Conservation (phyloP, 2,113 vertebrate species). For the Dolichotis patagonum region DNA sequence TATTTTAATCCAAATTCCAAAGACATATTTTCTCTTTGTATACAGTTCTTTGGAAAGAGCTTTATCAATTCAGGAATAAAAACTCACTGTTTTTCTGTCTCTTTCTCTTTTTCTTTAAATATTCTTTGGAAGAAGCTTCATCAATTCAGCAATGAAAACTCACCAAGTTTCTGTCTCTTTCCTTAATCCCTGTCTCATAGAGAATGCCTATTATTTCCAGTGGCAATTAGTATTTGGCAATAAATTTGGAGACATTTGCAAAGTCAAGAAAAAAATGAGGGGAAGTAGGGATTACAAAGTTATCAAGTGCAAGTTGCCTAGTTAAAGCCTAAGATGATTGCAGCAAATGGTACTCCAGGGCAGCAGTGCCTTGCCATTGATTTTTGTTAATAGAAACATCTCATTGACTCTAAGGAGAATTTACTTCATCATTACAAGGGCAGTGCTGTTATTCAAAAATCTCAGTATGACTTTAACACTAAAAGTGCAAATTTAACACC, state of each 20-base stretch:
- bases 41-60: not conserved
- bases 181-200: not conserved
- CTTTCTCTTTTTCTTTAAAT: not conserved
- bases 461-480: constrained; percentile 38
- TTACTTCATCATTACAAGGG: constrained; percentile 51
- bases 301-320: constrained; percentile 57
- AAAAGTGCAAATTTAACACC: not conserved
- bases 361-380: not conserved
- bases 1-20: constrained; percentile 1
- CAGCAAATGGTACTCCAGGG: constrained; percentile 31
- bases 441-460: constrained; percentile 51
- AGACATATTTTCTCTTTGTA: not conserved
- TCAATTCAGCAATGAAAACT: not conserved
- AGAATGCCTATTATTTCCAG: not conserved
- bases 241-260: constrained; percentile 50
- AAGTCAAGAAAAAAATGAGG: constrained; percentile 27
- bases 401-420: constrained; percentile 7
- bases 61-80: not conserved
- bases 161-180: not conserved
- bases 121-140: not conserved
- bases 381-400: constrained; percentile 68
- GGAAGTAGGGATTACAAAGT: not conserved
- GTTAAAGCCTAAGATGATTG: constrained; percentile 58
- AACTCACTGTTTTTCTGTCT: not conserved
- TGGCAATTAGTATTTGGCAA: constrained; percentile 14